These are phyloP conservation scores for Caenorhabditis zanzibari DNA, from an alignment of 2,888 invertebrate genomes.

Conservation along the genomic window DNA sequence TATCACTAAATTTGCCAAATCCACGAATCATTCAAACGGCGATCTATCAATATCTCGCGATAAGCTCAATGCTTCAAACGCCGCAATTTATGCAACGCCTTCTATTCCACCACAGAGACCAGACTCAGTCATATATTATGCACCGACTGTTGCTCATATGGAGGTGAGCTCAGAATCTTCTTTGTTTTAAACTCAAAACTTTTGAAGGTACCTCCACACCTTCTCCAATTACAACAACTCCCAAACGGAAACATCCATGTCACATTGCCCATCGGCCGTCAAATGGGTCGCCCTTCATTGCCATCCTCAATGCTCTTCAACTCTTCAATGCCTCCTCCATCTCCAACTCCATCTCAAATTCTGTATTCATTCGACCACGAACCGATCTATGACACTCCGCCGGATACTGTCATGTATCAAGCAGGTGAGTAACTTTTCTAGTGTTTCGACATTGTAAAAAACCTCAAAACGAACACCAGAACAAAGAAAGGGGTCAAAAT, in stretches of 20 bases:
- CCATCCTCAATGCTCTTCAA: conserved; percentile 65
- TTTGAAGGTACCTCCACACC: conserved; percentile 76
- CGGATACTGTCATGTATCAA: conserved; percentile 65
- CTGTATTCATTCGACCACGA: conserved; percentile 81
- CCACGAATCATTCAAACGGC: conserved; percentile 24
- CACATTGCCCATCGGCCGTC: conserved; percentile 76
- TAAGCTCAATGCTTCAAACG: conserved; percentile 64
- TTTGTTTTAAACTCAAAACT: background rate
- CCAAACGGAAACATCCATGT: conserved; percentile 81
- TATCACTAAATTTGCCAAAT: conserved; percentile 67
- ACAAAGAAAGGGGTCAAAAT: no score
- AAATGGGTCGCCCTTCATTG: conserved; percentile 68
- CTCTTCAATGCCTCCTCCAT: conserved; percentile 61
- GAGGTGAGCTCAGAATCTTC: conserved; percentile 54
- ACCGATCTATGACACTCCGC: conserved; percentile 80
- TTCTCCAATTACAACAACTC: conserved; percentile 77
- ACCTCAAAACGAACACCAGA: no score
- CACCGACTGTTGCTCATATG: conserved; percentile 72
- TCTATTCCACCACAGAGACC: conserved; percentile 65
- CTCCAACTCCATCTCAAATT: conserved; percentile 78
- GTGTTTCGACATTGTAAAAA: no score
- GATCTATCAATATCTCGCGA: conserved; percentile 60
- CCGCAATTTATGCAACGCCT: conserved; percentile 76
- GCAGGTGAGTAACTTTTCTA: conserved; percentile 14
- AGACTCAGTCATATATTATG: conserved; percentile 76